Conservation (phyloP, 2,797 vertebrate species). For the Thunnus albacares region DNA sequence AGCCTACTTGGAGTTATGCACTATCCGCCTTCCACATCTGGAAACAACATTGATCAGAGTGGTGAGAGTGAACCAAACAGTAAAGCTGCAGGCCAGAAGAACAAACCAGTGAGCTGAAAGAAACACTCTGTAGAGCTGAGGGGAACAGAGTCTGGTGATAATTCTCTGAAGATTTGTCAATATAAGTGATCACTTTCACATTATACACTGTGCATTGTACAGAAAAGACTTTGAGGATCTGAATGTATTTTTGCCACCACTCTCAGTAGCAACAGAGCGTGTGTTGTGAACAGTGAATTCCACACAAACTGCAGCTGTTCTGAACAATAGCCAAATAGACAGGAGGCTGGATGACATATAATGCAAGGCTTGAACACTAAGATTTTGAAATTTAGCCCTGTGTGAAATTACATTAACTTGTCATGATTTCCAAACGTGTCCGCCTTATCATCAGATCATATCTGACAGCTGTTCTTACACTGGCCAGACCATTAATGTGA, state of each 20-base stretch:
- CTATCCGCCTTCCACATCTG: too few relatives aligned
- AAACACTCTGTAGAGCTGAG: too few relatives aligned
- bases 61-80: too few relatives aligned
- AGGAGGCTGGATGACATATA: constrained; percentile 28
- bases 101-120: too few relatives aligned
- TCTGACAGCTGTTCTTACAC: constrained; percentile 62
- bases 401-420: constrained; percentile 59
- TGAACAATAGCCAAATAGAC: constrained; percentile 36
- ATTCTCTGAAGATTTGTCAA: too few relatives aligned
- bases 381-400: constrained; percentile 46
- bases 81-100: too few relatives aligned
- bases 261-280: background rate
- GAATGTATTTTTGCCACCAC: background rate
- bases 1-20: too few relatives aligned
- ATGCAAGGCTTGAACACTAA: constrained; percentile 8
- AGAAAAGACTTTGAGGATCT: background rate
- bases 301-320: constrained; percentile 25
- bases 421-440: constrained; percentile 56
- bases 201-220: background rate
- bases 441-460: constrained; percentile 40
- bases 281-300: background rate
- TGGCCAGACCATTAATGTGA: constrained; percentile 26
- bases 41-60: too few relatives aligned
- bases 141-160: too few relatives aligned
- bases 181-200: too few relatives aligned